Base-by-base conservation (phyloP, 2,113 vertebrate species). In the Stigmatopora nigra region DNA sequence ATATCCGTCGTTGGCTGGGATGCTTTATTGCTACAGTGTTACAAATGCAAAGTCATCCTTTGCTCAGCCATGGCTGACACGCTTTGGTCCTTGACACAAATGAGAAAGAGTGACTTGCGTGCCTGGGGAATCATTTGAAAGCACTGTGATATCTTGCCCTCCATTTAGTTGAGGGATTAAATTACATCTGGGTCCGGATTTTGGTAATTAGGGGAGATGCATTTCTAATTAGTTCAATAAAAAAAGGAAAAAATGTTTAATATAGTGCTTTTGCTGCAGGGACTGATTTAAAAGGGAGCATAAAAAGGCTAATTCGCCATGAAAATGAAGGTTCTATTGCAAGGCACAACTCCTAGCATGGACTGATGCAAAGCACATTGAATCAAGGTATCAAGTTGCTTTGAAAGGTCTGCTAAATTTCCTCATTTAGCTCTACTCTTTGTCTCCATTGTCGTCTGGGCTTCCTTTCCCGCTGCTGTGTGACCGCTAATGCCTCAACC, bases 401-500 rank as follows among this genome's bases (percentile, higher is more conserved):
- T 77, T 41, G 71, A 64, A 67, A 59, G 20, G 62, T 35, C 63
- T 65, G 57, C 20, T 74, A 16, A 53, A 44, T 67, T 72, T 67
- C 67, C 48, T 64, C 19, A 77, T 84, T 79, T 51, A 84, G 68
- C 62, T 3, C 10, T 7, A 7, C 35, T 44, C 38, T 20, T 31
- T 31, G 25, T 31, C 25, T 60, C 19, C 58, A 14, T 61, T 44
- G 38, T 61, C n/a, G 5, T 65, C 70, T 62, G 65, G 52, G 63
- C 59, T 72, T 31, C 22, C 13, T 16, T 56, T 12, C 59, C 57
- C 70, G 63, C 64, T 64, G 55, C 70, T 61, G 69, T 57, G 64
- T 45, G 63, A 77, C 75, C 77, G 61, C 77, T 82, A 73, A 81
- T 78, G 78, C 73, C 52, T 58, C 55, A 61, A 61, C 53, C 62